Evolutionary conservation across 2,797 vertebrate species (phyloP).

Genomic region (Anguilla anguilla): DNA sequence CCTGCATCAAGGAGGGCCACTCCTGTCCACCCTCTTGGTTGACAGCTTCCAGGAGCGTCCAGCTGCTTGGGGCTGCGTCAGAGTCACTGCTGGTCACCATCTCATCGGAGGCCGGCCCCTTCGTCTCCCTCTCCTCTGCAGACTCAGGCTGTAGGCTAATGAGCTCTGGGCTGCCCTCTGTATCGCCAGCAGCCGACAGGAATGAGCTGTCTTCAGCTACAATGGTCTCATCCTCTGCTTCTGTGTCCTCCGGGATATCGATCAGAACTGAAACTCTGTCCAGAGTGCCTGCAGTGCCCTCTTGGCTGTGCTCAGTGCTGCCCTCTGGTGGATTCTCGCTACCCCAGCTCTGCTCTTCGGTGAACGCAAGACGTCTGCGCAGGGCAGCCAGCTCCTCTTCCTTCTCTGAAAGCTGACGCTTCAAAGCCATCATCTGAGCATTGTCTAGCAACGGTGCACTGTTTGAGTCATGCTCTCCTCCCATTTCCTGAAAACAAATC

Average conservation of each 20-base stretch:
- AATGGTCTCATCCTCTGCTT: slow-evolving; percentile 71
- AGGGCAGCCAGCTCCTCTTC: slow-evolving; percentile 62
- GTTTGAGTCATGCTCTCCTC: neutral
- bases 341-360: slow-evolving; percentile 39
- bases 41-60: slow-evolving; percentile 77
- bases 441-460: neutral
- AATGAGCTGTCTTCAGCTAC: slow-evolving; percentile 67
- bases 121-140: slow-evolving; percentile 67
- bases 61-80: slow-evolving; percentile 80
- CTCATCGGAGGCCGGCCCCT: slow-evolving; percentile 76
- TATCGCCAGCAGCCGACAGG: slow-evolving; percentile 63
- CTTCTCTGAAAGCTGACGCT: slow-evolving; percentile 68
- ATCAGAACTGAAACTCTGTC: slow-evolving; percentile 45
- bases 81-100: slow-evolving; percentile 80
- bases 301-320: slow-evolving; percentile 37
- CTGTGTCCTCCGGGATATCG: slow-evolving; percentile 56
- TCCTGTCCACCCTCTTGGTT: slow-evolving; percentile 76
- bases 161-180: slow-evolving; percentile 71
- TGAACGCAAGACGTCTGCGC: slow-evolving; percentile 54
- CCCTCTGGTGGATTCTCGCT: slow-evolving; percentile 38
- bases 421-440: slow-evolving; percentile 57
- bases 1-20: slow-evolving; percentile 69
- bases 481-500: neutral
- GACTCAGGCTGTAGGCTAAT: slow-evolving; percentile 70
- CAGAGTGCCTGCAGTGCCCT: neutral